Percentiles rank a stretch among this genome's conserved stretches.
Conservation (phyloP, 2,797 vertebrate genomes). For the Alosa sapidissima region DNA sequence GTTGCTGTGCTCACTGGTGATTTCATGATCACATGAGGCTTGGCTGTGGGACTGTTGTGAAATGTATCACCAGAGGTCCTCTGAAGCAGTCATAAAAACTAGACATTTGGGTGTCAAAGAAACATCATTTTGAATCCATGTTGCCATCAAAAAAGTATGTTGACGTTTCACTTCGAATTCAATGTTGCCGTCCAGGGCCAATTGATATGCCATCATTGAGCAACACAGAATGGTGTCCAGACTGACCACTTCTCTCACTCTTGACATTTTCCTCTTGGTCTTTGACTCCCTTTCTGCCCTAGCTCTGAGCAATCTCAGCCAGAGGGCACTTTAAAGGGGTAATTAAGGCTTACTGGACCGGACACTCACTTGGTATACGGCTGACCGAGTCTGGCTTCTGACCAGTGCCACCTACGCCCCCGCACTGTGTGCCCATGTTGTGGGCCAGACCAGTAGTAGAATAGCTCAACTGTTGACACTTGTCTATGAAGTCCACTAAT, state of each 20-base stretch:
- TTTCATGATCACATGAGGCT: neutral
- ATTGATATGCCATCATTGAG: neutral
- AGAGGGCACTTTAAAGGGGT: neutral
- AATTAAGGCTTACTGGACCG: neutral
- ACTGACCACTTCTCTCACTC: neutral
- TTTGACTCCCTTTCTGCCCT: neutral
- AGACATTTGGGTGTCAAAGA: too few relatives aligned
- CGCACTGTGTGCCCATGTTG: neutral
- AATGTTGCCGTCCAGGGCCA: neutral
- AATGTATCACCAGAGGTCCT: neutral
- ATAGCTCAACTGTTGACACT: neutral
- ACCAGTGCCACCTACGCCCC: neutral
- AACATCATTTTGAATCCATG: too few relatives aligned
- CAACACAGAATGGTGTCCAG: neutral
- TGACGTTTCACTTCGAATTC: too few relatives aligned
- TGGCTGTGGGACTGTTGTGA: neutral
- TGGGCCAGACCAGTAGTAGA: too few relatives aligned
- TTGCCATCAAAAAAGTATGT: too few relatives aligned
- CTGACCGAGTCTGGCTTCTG: neutral
- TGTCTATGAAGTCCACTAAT: too few relatives aligned
- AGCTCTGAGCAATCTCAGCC: neutral
- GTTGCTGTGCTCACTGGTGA: neutral
- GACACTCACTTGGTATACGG: neutral
- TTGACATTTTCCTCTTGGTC: neutral
- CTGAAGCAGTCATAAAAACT: neutral